A percentile compares a stretch with the other conserved stretches of the same genome.
Evolutionary conservation across 1,140 invertebrate genomes (phyloP).

Genomic region (Megathymus violae): DNA sequence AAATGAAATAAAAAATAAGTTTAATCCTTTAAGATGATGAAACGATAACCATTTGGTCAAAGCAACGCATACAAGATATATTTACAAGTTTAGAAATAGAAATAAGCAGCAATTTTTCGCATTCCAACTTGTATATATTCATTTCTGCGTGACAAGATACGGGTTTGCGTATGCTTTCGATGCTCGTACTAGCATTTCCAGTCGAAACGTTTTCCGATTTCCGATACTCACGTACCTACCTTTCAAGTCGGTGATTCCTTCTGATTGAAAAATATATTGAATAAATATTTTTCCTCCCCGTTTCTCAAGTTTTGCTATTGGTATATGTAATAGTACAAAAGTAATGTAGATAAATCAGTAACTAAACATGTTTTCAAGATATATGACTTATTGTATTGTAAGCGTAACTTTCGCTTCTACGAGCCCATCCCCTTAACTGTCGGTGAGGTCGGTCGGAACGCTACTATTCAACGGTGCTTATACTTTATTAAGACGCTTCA

Average conservation of each 20-base stretch:
- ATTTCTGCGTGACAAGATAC: conserved; percentile 1
- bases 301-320: background rate
- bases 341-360: too few relatives aligned
- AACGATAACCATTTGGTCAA: too few relatives aligned
- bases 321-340: background rate
- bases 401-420: too few relatives aligned
- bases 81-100: background rate
- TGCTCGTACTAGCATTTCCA: background rate
- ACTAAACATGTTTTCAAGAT: too few relatives aligned
- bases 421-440: too few relatives aligned
- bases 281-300: background rate
- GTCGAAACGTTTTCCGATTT: conserved; percentile 13
- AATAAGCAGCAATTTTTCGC: background rate
- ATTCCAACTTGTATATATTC: background rate
- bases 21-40: too few relatives aligned
- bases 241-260: conserved; percentile 13
- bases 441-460: too few relatives aligned
- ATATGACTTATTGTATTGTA: too few relatives aligned
- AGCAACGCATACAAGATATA: too few relatives aligned
- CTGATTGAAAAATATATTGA: conserved; percentile 18
- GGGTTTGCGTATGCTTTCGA: conserved; percentile 4
- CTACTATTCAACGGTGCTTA: too few relatives aligned
- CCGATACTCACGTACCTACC: conserved; percentile 14
- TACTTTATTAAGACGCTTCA: too few relatives aligned
- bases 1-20: too few relatives aligned